Percentiles rank a stretch among this genome's conserved stretches.
Evolutionary conservation across 1,140 invertebrate genomes (phyloP).

Genomic region (Dolichoris vasculosae): DNA sequence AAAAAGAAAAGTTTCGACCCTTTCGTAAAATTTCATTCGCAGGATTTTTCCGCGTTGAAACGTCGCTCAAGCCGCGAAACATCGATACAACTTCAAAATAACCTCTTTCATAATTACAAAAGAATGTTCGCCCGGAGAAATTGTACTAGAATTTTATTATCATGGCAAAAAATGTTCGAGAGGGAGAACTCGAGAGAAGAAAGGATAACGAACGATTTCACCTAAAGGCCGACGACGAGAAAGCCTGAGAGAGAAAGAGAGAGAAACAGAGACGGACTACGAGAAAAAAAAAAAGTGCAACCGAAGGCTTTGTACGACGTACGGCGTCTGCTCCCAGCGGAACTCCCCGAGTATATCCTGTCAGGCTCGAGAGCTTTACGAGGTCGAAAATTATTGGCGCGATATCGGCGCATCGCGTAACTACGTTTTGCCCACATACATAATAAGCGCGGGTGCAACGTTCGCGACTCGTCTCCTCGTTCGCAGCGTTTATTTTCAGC

Average conservation of each 20-base stretch:
- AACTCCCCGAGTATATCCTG: background rate
- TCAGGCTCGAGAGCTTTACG: conserved; percentile 49
- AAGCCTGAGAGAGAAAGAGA: too few species aligned
- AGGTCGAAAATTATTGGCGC: conserved; percentile 48
- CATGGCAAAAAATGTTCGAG: background rate
- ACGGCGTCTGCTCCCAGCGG: background rate
- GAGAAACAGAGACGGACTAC: background rate
- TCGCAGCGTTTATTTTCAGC: conserved; percentile 35
- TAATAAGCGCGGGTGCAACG: conserved; percentile 38
- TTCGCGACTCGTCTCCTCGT: background rate
- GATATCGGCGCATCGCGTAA: conserved; percentile 29
- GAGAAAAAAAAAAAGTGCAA: background rate
- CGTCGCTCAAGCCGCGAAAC: background rate
- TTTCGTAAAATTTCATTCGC: background rate
- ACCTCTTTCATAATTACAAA: background rate
- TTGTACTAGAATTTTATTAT: conserved; percentile 26
- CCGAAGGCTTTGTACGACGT: background rate
- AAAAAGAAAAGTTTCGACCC: background rate
- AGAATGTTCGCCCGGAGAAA: conserved; percentile 8
- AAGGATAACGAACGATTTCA: conserved; percentile 22
- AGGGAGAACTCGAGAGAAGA: background rate
- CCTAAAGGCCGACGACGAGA: background rate
- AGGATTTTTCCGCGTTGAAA: background rate
- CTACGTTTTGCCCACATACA: background rate
- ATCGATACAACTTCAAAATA: background rate